Evolutionary conservation across 2,888 invertebrate species (phyloP).

Genomic region (Smittia aterrima): DNA sequence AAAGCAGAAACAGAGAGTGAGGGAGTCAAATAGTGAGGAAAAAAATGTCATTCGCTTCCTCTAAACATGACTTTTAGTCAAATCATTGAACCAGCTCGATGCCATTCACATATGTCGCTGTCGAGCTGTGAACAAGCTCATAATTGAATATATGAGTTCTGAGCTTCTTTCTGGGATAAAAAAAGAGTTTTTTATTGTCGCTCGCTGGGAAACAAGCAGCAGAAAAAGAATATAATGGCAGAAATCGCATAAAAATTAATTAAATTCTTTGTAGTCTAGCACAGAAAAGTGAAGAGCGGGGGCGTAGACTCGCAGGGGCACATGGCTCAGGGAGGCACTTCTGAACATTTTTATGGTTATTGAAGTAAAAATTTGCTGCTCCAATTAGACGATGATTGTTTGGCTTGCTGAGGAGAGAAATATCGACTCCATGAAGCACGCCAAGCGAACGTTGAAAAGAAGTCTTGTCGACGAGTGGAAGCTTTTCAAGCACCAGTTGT

Average conservation of each 20-base stretch:
- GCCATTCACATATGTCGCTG: not conserved
- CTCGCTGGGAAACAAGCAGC: not conserved
- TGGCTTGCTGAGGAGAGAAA: not conserved
- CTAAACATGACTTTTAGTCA: not conserved
- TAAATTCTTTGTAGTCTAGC: slow-evolving; percentile 32
- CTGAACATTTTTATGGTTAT: slow-evolving; percentile 17
- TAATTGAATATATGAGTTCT: slow-evolving; percentile 17
- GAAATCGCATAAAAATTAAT: slow-evolving; percentile 36
- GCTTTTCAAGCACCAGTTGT: not conserved
- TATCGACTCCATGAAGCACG: not conserved
- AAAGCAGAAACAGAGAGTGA: not conserved
- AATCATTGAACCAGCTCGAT: slow-evolving; percentile 13
- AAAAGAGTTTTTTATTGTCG: slow-evolving; percentile 23
- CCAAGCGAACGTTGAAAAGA: not conserved
- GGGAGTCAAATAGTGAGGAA: too few species aligned
- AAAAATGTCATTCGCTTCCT: slow-evolving; percentile 1
- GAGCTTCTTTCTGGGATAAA: not conserved
- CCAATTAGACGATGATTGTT: slow-evolving; percentile 20
- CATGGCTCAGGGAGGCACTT: slow-evolving; percentile 10
- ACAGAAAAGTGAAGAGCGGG: not conserved
- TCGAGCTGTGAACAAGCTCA: not conserved
- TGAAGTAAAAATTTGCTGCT: slow-evolving; percentile 1
- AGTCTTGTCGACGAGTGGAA: not conserved
- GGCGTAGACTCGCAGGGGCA: too few species aligned
- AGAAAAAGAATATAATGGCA: not conserved